Evolutionary conservation across 2,113 vertebrate genomes (phyloP), one percentile per base, ranked within the genome.

Genomic region (Anolis sagrei): DNA sequence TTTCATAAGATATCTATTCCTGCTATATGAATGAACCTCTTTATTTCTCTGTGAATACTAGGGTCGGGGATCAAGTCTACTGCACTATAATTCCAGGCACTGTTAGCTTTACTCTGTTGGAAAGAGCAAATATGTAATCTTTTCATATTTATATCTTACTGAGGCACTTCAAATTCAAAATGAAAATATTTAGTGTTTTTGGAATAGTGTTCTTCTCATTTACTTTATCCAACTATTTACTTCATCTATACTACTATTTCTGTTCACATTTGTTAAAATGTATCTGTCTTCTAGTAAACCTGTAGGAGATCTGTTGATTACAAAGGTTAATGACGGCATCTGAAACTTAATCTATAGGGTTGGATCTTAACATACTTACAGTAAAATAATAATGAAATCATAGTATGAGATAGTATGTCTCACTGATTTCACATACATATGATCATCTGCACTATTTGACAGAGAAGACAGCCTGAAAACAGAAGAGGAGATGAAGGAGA

Each of bases 1-100:
- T n/a, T 73, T 76, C 48, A 72, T 7, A 92, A 91, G 5, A 89
- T 48, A 51, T 34, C 36, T 85, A 49, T 0, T n/a, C 75, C 66
- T 76, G 23, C 27, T 86, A 77, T 85, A 34, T 64, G 66, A 87
- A 76, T 10, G 76, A 83, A 87, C 16, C 36, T 23, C 25, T 36
- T 7, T 36, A n/a, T n/a, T 74, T 83, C 19, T 81, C 18, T 76
- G 81, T 32, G 61, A 69, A 73, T 7, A 84, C 14, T 3, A 77
- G 69, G 82, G 7, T 39, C 74, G 87, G 64, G 83, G 58, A 1
- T 29, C 23, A 66, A 32, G 51, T 85, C 51, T 2, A 44, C 0
- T 76, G 16, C 2, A 44, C 0, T 76, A 21, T 3, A 83, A 39
- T 14, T 76, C 44, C 58, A 54, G 39, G 25, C 4, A 86, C 51